Base-by-base conservation (phyloP, 2,113 vertebrate genomes). In the Clarias macrocephalus region DNA sequence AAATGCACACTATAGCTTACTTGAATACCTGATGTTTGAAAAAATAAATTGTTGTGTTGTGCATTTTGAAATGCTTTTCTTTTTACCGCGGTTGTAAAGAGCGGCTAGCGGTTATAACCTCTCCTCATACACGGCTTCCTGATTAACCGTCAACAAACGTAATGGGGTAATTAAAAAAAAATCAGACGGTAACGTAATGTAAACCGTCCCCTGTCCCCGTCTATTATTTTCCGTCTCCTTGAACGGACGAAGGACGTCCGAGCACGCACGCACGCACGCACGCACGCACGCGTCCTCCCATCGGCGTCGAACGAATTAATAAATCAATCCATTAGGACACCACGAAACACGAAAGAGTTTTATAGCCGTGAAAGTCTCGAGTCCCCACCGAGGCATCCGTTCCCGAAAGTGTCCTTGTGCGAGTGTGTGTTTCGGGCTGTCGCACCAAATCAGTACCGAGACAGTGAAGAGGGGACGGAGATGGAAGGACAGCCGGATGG, bases 291-390 rank as follows among this genome's bases (percentile, higher is more conserved):
- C 4, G 3, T 30, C 42, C 62, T 28, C 59, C 72, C 37, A 8
- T 23, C 33, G 25, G 56, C 37, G 13, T 23, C 1, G 25, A n/a
- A 56, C n/a, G 59, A 73, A 80, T 84, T 86, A 83, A 62, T 62
- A 66, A 81, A 89, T 52, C 8, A 62, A 76, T 66, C 82, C 75
- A 76, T 89, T 87, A 89, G 68, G n/a, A 84, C 23, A 33, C n/a
- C 28, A 23, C 81, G 33, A 84, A 82, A 54, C 82, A 65, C 3
- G 42, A 62, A 79, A 25, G 56, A 54, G 65, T 54, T 37, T 59
- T 48, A 59, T 80, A 81, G 75, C 54, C 42, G 18, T 25, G 76
- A 7, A 81, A 66, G 82, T 80, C 77, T 66, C 68, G 21, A 42
- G 54, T 86, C 56, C n/a, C 79, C 52, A 48, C 83, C 66, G 87